phyloP scores from a whole-genome alignment of 2,797 vertebrate species.

The Acanthornis magna region DNA sequence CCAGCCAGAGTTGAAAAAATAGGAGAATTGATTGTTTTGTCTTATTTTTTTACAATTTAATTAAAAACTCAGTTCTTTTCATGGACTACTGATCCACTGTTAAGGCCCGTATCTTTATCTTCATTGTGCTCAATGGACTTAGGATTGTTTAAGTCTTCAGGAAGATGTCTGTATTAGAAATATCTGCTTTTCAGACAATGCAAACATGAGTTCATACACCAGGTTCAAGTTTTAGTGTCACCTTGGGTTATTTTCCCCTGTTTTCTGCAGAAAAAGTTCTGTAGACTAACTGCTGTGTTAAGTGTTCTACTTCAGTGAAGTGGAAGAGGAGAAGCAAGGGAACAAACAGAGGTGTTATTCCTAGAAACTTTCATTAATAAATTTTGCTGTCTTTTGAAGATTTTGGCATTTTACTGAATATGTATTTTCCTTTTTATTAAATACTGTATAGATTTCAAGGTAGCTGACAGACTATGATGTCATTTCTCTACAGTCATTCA shows the following conservation, averaged over 20 bases:
- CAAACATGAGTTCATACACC: neutral
- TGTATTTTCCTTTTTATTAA: neutral
- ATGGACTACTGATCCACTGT: neutral
- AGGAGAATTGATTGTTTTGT: neutral
- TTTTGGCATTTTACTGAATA: neutral
- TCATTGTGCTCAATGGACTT: neutral
- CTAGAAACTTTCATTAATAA: neutral
- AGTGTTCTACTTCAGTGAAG: neutral
- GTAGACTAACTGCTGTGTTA: neutral
- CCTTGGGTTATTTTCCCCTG: neutral
- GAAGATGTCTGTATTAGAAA: neutral
- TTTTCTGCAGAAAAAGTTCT: neutral
- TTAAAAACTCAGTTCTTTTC: neutral
- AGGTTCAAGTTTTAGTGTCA: neutral
- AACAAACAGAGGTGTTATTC: neutral
- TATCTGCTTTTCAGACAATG: neutral
- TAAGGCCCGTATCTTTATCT: neutral
- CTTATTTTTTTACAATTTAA: neutral
- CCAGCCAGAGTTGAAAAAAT: neutral
- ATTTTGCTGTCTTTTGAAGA: neutral
- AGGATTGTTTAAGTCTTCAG: neutral
- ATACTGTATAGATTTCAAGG: neutral
- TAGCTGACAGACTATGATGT: neutral
- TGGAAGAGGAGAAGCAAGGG: neutral
- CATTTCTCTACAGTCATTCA: conserved; percentile 82